phyloP scores from a whole-genome alignment of 2,888 invertebrate genomes.

The Microchrysa polita region DNA sequence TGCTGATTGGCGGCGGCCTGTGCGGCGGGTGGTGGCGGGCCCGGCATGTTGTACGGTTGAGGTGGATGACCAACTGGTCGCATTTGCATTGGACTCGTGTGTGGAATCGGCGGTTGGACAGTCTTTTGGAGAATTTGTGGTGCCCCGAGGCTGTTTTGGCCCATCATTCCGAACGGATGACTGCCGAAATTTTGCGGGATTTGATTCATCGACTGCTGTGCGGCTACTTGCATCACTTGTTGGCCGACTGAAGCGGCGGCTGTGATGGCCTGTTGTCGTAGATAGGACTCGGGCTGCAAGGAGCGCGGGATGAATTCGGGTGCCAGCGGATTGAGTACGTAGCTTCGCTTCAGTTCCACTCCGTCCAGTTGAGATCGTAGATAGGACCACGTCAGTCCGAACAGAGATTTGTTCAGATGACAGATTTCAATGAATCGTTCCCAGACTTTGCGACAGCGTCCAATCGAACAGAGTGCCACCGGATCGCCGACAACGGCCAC shows the following conservation, averaged over 20 bases:
- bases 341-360: conserved; percentile 78
- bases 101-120: conserved; percentile 52
- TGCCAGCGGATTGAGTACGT: conserved; percentile 82
- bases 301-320: conserved; percentile 80
- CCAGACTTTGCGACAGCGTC: conserved; percentile 84
- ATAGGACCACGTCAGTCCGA: conserved; percentile 77
- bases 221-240: conserved; percentile 55
- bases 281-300: conserved; percentile 65
- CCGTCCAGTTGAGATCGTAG: conserved; percentile 76
- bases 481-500: conserved; percentile 89
- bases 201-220: conserved; percentile 54
- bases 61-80: conserved; percentile 51
- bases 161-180: conserved; percentile 56
- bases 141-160: conserved; percentile 54
- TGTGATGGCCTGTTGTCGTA: conserved; percentile 62
- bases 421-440: conserved; percentile 79
- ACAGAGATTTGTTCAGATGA: conserved; percentile 74
- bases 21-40: conserved; percentile 51
- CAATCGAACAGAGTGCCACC: conserved; percentile 81
- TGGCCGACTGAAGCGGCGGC: conserved; percentile 49
- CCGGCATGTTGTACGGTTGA: conserved; percentile 56
- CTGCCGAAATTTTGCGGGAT: conserved; percentile 51
- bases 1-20: conserved; percentile 46
- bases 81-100: conserved; percentile 55
- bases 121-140: conserved; percentile 54